These are phyloP conservation scores for Sesia apiformis DNA, from an alignment of 2,888 invertebrate genomes.

Conservation along the genomic window DNA sequence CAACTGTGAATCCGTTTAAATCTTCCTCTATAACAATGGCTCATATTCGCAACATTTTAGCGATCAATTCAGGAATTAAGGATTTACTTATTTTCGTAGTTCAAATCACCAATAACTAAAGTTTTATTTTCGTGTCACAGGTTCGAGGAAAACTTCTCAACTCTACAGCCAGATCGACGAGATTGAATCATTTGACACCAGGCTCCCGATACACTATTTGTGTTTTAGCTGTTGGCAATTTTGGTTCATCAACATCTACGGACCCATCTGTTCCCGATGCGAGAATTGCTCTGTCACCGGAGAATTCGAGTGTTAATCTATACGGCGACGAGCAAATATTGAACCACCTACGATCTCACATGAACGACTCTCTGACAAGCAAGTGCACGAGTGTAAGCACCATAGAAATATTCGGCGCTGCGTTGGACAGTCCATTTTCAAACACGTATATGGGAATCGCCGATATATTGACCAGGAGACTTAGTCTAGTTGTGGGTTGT, in stretches of 20 bases:
- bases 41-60: slow-evolving; percentile 29
- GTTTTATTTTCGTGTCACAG: slow-evolving; percentile 47
- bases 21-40: slow-evolving; percentile 47
- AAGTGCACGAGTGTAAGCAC: slow-evolving; percentile 86
- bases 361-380: slow-evolving; percentile 81
- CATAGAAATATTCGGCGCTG: slow-evolving; percentile 80
- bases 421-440: slow-evolving; percentile 70
- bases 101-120: neutral
- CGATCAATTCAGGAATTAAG: neutral
- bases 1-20: slow-evolving; percentile 58
- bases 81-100: neutral
- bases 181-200: slow-evolving; percentile 82
- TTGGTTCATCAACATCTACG: slow-evolving; percentile 54
- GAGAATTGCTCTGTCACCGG: slow-evolving; percentile 55
- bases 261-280: slow-evolving; percentile 65
- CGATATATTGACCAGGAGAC: slow-evolving; percentile 84
- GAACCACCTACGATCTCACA: slow-evolving; percentile 44
- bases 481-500: slow-evolving; percentile 90
- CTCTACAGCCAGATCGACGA: slow-evolving; percentile 81
- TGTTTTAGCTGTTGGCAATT: slow-evolving; percentile 88
- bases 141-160: slow-evolving; percentile 85
- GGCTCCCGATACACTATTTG: slow-evolving; percentile 90
- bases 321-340: slow-evolving; percentile 77
- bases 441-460: slow-evolving; percentile 81
- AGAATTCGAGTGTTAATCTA: slow-evolving; percentile 45